Conservation (phyloP, 2,113 vertebrate genomes). For the Oenanthe melanoleuca region DNA sequence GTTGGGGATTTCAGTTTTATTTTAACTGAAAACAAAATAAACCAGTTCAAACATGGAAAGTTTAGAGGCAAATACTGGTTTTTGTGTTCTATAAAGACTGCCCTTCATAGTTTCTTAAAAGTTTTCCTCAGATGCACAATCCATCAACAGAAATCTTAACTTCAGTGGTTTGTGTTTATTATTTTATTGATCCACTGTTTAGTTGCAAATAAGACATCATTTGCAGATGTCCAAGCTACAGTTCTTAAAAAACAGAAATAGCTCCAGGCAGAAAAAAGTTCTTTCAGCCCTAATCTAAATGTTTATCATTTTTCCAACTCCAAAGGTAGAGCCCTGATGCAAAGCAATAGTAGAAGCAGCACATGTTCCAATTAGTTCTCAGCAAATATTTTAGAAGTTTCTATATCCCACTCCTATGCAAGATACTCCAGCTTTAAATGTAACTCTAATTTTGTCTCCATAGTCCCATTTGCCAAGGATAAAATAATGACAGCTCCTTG, state of each 20-base stretch:
- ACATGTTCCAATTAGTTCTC: background rate
- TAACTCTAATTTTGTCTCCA: background rate
- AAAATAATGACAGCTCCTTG: background rate
- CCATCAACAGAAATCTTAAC: constrained; percentile 42
- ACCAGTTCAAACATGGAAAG: background rate
- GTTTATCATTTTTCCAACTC: background rate
- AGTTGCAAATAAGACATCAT: constrained; percentile 39
- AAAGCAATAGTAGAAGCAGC: background rate
- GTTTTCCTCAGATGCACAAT: constrained; percentile 39
- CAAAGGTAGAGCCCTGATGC: background rate
- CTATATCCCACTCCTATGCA: background rate
- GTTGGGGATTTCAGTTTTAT: background rate
- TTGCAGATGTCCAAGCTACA: background rate
- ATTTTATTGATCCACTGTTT: constrained; percentile 51
- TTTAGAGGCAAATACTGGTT: background rate
- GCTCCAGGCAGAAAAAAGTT: background rate
- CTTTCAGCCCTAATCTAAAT: background rate
- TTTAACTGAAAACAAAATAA: background rate
- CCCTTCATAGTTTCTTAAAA: constrained; percentile 6
- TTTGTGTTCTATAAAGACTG: background rate
- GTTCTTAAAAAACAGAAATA: constrained; percentile 7
- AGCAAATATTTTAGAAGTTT: background rate
- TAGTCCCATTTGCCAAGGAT: background rate
- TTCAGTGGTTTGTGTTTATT: constrained; percentile 52
- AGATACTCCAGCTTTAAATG: background rate